Evolutionary conservation across 1,140 invertebrate genomes (phyloP), one percentile per base, ranked within the genome.

Genomic region (Bursaphelenchus mucronatus): DNA sequence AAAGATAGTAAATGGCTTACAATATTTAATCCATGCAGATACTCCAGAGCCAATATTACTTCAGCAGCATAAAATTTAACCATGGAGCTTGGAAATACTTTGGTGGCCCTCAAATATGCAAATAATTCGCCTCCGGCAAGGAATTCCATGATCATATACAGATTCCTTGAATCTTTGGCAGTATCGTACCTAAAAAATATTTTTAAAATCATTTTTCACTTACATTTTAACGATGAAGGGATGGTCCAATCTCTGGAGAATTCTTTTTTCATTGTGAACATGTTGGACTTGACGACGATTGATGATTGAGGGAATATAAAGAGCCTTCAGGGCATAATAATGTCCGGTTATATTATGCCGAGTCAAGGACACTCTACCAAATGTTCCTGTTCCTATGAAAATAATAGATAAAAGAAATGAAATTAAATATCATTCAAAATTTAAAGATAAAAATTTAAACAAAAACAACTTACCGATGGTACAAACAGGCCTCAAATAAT

Each of bases 91-190:
- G 88, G 88, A 82, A 96, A 96, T 78, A 89, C 86, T 68, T 91
- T 91, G n/a, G 90, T 88, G 80, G 90, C 92, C 59, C 93, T 87
- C 47, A 97, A 84, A 83, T 96, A 96, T 1, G 92, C 91, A 82
- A 96, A 97, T 6, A 97, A 85, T 84, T 97, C 94, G 8, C 94
- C 94, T 8, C 94, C 94, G 64, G 89, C 89, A 0, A 92, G 89
- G 82, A 92, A 97, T 81, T 97, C 94, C 78, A 96, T 89, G 17
- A 96, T 84, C 92, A 90, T 89, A 83, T 95, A 96, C 13, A 94
- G 87, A 81, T 90, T 91, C 21, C 87, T 87, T 54, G 89, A 86
- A 79, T 95, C 92, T 76, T 91, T 88, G 67, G 89, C 88, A 70
- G 89, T 90, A 90, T 92, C 95, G 68, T 89, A 86, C 83, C 92